Evolutionary conservation across 1,140 invertebrate species (phyloP), one percentile per base, ranked within the genome.

Genomic region (Drosophila tsacasi): DNA sequence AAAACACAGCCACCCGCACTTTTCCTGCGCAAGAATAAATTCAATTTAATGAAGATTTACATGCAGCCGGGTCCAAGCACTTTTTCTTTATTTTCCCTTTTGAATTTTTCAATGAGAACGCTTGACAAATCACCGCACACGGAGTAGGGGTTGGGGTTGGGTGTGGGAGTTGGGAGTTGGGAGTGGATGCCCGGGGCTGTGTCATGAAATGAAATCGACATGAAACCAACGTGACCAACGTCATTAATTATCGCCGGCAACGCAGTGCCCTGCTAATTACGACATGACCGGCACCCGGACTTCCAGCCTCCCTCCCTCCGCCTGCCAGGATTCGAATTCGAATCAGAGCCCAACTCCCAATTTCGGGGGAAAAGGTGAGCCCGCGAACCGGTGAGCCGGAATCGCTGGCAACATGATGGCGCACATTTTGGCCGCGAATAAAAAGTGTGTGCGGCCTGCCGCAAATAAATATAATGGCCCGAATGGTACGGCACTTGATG

Each of bases 141-240:
- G 59, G 37, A 37, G 40, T 8, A 25, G 44, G 19, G 44, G 2
- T 9, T n/a, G 39, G 50, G 25, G 13, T 39, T 40, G 35, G 54
- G 17, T 44, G 12, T 13, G 46, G 59, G 37, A 30, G 35, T 13
- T 30, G 44, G 19, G 50, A 30, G 49, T 15, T 21, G 23, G 21
- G 35, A 15, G 71, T 39, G 44, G 39, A 35, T 81, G 85, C 75
- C 35, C 21, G 54, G 35, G 81, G 85, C 85, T 50, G 82, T 81
- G 86, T 85, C 85, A 79, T 89, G 85, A 90, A 89, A 89, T 90
- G 85, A 90, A 90, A 90, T 90, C 86, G 85, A 90, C 85, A 90
- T 91, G 79, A 90, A 90, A 91, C 85, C 85, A 91, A 90, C 82
- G 85, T 90, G 85, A 90, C 85, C 85, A 91, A 90, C 76, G 86